Evolutionary conservation across 2,113 vertebrate species (phyloP), one percentile per base, ranked within the genome.

Genomic region (Carettochelys insculpta): DNA sequence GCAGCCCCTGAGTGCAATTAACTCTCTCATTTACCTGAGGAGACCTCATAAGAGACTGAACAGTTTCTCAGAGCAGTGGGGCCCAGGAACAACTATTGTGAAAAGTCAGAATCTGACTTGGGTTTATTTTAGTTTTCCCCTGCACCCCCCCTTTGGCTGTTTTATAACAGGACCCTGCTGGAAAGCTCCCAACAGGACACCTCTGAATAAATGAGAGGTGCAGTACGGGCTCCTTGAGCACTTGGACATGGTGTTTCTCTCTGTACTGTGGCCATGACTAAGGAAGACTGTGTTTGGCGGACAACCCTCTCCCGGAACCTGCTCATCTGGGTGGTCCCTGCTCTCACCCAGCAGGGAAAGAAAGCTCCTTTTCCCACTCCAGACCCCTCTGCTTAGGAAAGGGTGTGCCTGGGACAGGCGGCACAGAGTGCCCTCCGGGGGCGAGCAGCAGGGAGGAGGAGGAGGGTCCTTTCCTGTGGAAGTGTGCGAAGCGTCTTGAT

Each of bases 381-480:
- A 48, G 82, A 92, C 54, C 94, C 94, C 96, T 86, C 91, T 95
- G 94, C 77, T 92, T 77, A 75, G 78, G 89, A 90, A 89, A 91
- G 88, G n/a, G 19, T 38, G 38, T 9, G 61, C 34, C n/a, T 38
- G n/a, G 19, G 19, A 68, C 16, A 65, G 61, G n/a, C 11, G 20
- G 19, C 38, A 38, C 8, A 3, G 34, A n/a, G 2, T 34, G 61
- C 56, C 65, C 61, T 83, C 85, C 22, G 87, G 83, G 93, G 94
- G 52, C 5, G 10, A 83, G 93, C 92, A 96, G 92, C 86, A 91
- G 88, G 78, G 84, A 95, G 78, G 86, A 75, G 89, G 84, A 92
- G 86, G 84, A 75, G 87, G 84, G 75, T 34, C 45, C 76, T 27
- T 34, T 61, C 51, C 10, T 0, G 0, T 80, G 92, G 76, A 83